A percentile compares a stretch with the other conserved stretches of the same genome.
Evolutionary conservation across 2,113 vertebrate genomes (phyloP).

Genomic region (Laticauda colubrina): DNA sequence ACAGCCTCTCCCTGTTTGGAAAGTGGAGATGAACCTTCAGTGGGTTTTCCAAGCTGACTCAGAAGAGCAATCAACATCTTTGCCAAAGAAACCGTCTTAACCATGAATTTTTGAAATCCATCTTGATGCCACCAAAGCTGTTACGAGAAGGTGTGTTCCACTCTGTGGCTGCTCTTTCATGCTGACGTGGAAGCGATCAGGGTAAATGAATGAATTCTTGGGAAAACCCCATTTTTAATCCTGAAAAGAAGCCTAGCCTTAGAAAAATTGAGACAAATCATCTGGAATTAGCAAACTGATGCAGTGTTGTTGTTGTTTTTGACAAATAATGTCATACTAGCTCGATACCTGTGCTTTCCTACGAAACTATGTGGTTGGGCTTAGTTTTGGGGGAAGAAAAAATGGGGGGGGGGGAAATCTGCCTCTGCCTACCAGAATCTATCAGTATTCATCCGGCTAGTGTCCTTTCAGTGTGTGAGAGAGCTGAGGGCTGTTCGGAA

Average conservation of each 20-base stretch:
- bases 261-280: not conserved
- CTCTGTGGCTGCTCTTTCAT: not conserved
- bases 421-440: too few relatives aligned
- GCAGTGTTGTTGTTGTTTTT: not conserved
- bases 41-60: not conserved
- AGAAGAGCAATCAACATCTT: not conserved
- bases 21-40: not conserved
- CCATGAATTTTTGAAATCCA: not conserved
- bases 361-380: too few relatives aligned
- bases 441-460: too few relatives aligned
- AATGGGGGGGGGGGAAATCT: too few relatives aligned
- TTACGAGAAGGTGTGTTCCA: not conserved
- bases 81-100: not conserved
- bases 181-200: not conserved
- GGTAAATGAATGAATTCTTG: not conserved
- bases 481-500: too few relatives aligned
- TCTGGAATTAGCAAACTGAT: not conserved
- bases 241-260: not conserved
- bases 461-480: too few relatives aligned
- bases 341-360: too few relatives aligned
- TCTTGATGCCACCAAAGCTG: not conserved
- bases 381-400: too few relatives aligned
- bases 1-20: not conserved
- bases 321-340: not conserved
- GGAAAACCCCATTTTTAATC: not conserved